Evolutionary conservation across 2,797 vertebrate species (phyloP), one percentile per base, ranked within the genome.

Genomic region (Pseudomugil tenellus): DNA sequence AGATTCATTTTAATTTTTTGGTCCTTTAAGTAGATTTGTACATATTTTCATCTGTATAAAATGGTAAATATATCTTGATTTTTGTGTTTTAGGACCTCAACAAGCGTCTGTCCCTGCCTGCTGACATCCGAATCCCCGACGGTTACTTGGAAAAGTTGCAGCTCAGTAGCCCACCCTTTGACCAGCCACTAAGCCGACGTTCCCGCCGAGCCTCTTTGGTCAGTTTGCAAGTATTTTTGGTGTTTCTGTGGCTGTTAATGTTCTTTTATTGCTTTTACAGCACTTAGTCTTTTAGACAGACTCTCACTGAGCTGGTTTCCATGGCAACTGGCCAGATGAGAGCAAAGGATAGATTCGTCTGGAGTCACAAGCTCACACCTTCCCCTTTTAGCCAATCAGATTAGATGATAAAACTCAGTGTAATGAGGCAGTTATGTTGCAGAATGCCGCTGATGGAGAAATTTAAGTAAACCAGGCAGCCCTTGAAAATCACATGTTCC

Each of bases 81-180:
- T 79, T 10, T 72, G 32, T 77, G 8, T 86, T 70, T 28, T 3
- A 98, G 96, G 96, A 98, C 91, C 91, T 98, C 83, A 98, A 99
- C 92, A 99, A 99, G 79, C 96, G 97, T 4, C 88, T 99, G 90
- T 98, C 97, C 1, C 93, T 99, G 58, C 98, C 98, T 1, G 98
- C 98, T 58, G 98, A 99, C 89, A 99, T 99, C 86, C 94, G 98
- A 80, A 98, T 99, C 86, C 98, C 98, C 0, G 98, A 99, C 68
- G 97, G 96, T 3, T 99, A 99, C 88, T 94, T 99, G 88, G 97
- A 98, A 91, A 99, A 98, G 84, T 56, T 98, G 67, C 98, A 99
- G 92, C 95, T 99, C 56, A 97, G 93, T 91, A 98, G 97, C 87
- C 97, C 97, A 0, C 94, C 96, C 0, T 99, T 98, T 54, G 96